phyloP scores from a whole-genome alignment of 2,797 vertebrate genomes.

The Catamblyrhynchus diadema region DNA sequence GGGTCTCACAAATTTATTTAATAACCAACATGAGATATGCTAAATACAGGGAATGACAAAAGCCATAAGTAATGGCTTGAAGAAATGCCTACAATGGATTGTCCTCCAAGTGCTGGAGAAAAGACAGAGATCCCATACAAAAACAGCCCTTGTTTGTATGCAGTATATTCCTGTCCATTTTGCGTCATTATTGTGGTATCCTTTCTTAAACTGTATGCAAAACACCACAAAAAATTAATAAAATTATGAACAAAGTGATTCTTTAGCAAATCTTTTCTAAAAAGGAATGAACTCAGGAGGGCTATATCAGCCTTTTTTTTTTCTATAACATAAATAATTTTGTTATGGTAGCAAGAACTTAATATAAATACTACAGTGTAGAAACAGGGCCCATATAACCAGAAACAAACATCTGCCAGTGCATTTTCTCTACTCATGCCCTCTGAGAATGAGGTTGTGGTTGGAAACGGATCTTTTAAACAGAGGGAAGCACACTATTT shows the following conservation, averaged over 20 bases:
- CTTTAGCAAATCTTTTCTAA: neutral
- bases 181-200: neutral
- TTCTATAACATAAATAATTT: neutral
- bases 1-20: neutral
- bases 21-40: neutral
- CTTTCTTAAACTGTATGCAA: neutral
- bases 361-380: neutral
- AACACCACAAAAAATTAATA: neutral
- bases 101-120: neutral
- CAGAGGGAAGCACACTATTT: conserved; percentile 24
- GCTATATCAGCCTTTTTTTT: neutral
- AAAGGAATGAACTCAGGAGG: neutral
- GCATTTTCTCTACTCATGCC: neutral
- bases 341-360: neutral
- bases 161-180: neutral
- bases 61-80: neutral
- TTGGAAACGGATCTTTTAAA: conserved; percentile 52
- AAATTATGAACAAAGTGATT: neutral
- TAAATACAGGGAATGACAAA: neutral
- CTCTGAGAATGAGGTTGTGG: neutral
- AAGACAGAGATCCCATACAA: neutral
- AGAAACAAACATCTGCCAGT: conserved; percentile 30
- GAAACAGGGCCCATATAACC: neutral
- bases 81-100: neutral
- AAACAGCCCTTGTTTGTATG: neutral